phyloP scores from a whole-genome alignment of 2,888 invertebrate genomes.

The Lasioglossum lativentre region DNA sequence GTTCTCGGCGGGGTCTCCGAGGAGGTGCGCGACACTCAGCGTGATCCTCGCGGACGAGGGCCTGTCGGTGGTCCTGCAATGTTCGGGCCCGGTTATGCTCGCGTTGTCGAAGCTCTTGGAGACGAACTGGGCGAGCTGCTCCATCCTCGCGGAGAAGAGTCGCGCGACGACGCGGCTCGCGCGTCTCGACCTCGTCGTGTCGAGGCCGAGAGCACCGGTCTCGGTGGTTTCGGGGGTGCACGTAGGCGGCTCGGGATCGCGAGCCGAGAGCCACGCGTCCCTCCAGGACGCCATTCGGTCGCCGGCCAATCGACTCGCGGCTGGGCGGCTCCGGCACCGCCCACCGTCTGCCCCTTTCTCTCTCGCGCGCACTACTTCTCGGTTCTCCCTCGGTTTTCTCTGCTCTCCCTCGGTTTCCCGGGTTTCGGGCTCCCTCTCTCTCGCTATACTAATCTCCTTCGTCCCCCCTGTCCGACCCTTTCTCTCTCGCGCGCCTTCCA shows the following conservation, averaged over 20 bases:
- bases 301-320: conserved; percentile 61
- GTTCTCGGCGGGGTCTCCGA: conserved; percentile 71
- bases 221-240: not conserved
- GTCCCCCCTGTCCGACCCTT: no score
- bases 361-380: not conserved
- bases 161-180: conserved; percentile 69
- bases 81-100: conserved; percentile 49
- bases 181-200: conserved; percentile 68
- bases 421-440: not conserved
- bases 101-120: conserved; percentile 90
- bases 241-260: not conserved
- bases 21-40: conserved; percentile 81
- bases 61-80: conserved; percentile 54
- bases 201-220: conserved; percentile 44
- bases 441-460: no score
- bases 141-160: conserved; percentile 87
- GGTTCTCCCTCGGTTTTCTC: not conserved
- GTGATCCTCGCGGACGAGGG: conserved; percentile 74
- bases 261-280: conserved; percentile 65
- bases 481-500: no score
- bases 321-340: conserved; percentile 62
- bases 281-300: conserved; percentile 71
- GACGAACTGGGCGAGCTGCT: conserved; percentile 96
- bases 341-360: conserved; percentile 15
- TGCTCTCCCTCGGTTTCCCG: not conserved